Conservation (phyloP, 1,140 invertebrate genomes). For the Pissodes strobi region DNA sequence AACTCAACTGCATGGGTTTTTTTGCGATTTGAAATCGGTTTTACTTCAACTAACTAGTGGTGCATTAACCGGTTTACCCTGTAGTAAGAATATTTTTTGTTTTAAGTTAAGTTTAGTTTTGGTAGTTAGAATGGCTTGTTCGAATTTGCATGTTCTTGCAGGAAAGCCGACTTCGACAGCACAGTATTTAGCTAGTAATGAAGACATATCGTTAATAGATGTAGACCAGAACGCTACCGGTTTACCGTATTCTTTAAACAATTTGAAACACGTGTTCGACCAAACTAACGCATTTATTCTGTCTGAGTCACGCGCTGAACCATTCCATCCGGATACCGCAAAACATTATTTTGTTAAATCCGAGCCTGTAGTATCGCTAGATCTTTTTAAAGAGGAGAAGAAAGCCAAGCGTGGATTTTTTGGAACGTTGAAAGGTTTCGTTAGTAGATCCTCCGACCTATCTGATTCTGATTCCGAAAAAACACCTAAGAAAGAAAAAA, state of each 20-base stretch:
- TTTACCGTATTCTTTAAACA: slow-evolving; percentile 28
- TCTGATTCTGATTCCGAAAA: slow-evolving; percentile 54
- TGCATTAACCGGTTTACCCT: slow-evolving; percentile 45
- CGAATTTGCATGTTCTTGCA: slow-evolving; percentile 57
- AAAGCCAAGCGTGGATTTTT: slow-evolving; percentile 53
- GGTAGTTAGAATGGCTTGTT: slow-evolving; percentile 55
- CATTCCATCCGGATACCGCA: slow-evolving; percentile 43
- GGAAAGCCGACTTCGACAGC: slow-evolving; percentile 53
- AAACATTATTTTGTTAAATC: slow-evolving; percentile 35
- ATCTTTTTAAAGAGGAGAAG: slow-evolving; percentile 43
- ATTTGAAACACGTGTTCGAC: slow-evolving; percentile 39
- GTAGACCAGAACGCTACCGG: slow-evolving; percentile 33
- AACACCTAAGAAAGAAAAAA: slow-evolving; percentile 49
- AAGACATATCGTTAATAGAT: slow-evolving; percentile 44
- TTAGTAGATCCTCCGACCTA: slow-evolving; percentile 50
- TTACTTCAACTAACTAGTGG: slow-evolving; percentile 43
- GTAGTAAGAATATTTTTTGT: slow-evolving; percentile 53
- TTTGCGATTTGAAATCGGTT: slow-evolving; percentile 43
- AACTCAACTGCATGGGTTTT: slow-evolving; percentile 52
- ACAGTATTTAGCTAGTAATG: slow-evolving; percentile 50
- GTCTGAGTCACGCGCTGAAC: slow-evolving; percentile 50
- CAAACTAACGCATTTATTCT: slow-evolving; percentile 53
- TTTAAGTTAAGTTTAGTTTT: slow-evolving; percentile 40
- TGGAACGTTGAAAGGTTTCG: slow-evolving; percentile 51
- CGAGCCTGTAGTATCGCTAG: slow-evolving; percentile 8